phyloP scores from a whole-genome alignment of 2,888 invertebrate genomes.

The Hartigia nigra region DNA sequence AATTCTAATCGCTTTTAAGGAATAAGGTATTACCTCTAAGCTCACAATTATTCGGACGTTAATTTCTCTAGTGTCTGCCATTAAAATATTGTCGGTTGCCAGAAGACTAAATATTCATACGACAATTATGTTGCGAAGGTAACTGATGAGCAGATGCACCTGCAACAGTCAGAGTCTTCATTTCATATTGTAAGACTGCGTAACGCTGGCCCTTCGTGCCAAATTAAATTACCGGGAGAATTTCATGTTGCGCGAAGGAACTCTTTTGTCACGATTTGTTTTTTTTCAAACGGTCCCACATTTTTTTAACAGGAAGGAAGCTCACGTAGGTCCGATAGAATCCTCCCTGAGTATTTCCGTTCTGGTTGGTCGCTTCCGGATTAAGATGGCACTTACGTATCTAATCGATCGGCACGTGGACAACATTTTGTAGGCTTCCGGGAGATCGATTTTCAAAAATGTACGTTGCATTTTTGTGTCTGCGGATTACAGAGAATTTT shows the following conservation, averaged over 20 bases:
- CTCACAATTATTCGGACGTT: background rate
- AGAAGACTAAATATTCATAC: background rate
- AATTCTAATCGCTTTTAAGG: background rate
- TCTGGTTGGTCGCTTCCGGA: conserved; percentile 38
- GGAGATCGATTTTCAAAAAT: background rate
- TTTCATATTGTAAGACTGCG: background rate
- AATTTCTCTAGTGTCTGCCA: background rate
- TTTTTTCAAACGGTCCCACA: background rate
- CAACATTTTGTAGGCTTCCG: conserved; percentile 10
- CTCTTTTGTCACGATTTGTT: conserved; percentile 9
- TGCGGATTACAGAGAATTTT: background rate
- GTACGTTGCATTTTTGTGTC: background rate
- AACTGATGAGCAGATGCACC: background rate
- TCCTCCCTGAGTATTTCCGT: conserved; percentile 39
- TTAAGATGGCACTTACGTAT: conserved; percentile 19
- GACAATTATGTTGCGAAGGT: background rate
- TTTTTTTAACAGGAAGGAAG: conserved; percentile 18
- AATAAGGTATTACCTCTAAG: background rate
- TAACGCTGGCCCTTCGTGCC: background rate
- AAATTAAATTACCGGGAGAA: conserved; percentile 28
- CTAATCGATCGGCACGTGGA: conserved; percentile 12
- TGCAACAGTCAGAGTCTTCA: background rate
- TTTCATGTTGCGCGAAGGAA: conserved; percentile 47
- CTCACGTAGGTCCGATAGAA: conserved; percentile 21
- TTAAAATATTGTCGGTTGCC: background rate